Percentiles rank a stretch among this genome's conserved stretches.
Conservation (phyloP, 1,140 invertebrate genomes). For the Tetramorium parvispinum region DNA sequence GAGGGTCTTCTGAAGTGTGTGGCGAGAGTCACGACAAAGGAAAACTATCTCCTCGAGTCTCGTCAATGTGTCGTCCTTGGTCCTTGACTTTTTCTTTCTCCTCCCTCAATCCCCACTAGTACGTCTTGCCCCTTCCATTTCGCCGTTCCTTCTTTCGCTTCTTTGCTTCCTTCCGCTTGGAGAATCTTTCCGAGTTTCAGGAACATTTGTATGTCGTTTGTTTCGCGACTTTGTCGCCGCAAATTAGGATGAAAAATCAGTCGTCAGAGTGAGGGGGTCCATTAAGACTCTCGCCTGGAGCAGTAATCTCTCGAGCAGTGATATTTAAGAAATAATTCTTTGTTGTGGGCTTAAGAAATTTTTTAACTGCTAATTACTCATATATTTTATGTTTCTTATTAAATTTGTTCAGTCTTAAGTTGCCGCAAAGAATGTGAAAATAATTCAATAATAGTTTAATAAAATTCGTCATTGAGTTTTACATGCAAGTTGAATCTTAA, state of each 20-base stretch:
- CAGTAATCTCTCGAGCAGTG: background rate
- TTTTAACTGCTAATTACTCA: constrained; percentile 18
- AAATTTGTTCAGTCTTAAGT: background rate
- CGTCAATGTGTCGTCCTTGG: constrained; percentile 67
- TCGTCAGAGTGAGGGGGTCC: constrained; percentile 3
- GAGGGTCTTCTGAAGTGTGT: constrained; percentile 67
- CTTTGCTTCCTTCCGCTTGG: background rate
- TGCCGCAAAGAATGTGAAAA: background rate
- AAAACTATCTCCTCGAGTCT: constrained; percentile 72
- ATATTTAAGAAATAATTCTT: constrained; percentile 15
- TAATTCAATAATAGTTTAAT: background rate
- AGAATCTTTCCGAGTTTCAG: background rate
- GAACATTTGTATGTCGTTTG: constrained; percentile 35
- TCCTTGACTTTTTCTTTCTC: constrained; percentile 37
- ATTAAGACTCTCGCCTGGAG: constrained; percentile 56
- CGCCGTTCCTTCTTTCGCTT: constrained; percentile 5
- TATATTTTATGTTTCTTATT: background rate
- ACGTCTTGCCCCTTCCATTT: background rate
- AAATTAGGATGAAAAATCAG: constrained; percentile 71
- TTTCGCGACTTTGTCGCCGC: constrained; percentile 61
- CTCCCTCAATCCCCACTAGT: background rate
- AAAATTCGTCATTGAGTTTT: background rate
- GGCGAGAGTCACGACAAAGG: constrained; percentile 71
- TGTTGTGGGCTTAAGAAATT: background rate
- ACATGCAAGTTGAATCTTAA: background rate